Evolutionary conservation across 2,888 invertebrate genomes (phyloP), one percentile per base, ranked within the genome.

Genomic region (Syrphus vitripennis): DNA sequence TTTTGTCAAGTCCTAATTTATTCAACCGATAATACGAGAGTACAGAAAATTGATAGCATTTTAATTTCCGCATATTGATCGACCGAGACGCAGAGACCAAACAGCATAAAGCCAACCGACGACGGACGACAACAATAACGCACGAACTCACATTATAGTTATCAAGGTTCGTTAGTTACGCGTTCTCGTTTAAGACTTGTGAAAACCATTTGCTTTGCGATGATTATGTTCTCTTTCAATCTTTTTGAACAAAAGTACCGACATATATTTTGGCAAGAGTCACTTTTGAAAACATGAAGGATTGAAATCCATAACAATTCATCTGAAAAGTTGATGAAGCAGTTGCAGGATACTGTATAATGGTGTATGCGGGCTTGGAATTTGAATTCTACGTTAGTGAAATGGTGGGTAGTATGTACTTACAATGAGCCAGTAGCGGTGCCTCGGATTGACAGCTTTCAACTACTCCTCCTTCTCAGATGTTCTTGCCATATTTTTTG

Each of bases 11-110:
- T 59, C 67, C 31, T 26, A 74, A 65, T 70, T 63, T 61, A 57
- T 63, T 80, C 74, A 80, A 34, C 77, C 74, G 48, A 55, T 53
- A 55, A 59, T 65, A 72, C n/a, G 63, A n/a, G n/a, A n/a, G n/a
- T n/a, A n/a, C n/a, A n/a, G n/a, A n/a, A n/a, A 37, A 53, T 79
- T 79, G 59, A 72, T 69, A 24, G 26, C 5, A 59, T 50, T 65
- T 72, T 57, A 53, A 61, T 78, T 79, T 74, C 83, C 61, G 72
- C 57, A 61, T n/a, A n/a, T 48, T 55, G 67, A 61, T 21, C 67
- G 26, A 48, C 29, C 26, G n/a, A 61, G 21, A 59, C 59, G n/a
- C n/a, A n/a, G n/a, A n/a, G n/a, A n/a, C n/a, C n/a, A n/a, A n/a
- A n/a, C 21, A n/a, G 1, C 4, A 34, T n/a, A n/a, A n/a, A n/a